phyloP scores from a whole-genome alignment of 92 coral and sea anemone species.

The Phenganax stokvisi region DNA sequence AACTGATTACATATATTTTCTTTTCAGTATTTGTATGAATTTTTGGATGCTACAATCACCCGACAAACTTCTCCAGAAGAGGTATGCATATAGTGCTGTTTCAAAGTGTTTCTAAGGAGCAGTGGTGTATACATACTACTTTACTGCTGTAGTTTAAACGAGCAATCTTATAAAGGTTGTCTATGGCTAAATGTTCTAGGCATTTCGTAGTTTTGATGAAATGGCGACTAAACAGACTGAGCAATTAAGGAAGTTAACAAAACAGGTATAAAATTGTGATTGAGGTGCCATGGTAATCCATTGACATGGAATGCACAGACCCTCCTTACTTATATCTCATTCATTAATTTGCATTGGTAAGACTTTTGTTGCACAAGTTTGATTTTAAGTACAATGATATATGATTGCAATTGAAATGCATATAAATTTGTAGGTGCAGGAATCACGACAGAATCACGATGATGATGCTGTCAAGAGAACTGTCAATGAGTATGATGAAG shows the following conservation, averaged over 20 bases:
- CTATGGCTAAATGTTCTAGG: slow-evolving; percentile 46
- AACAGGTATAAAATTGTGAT: slow-evolving; percentile 54
- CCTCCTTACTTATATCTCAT: not conserved
- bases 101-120: not conserved
- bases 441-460: slow-evolving; percentile 94
- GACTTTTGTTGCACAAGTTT: not conserved
- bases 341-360: not conserved
- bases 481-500: slow-evolving; percentile 95
- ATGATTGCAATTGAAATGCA: too few species aligned
- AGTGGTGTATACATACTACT: not conserved
- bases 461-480: slow-evolving; percentile 94
- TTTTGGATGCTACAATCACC: slow-evolving; percentile 90
- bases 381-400: not conserved
- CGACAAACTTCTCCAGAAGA: slow-evolving; percentile 98
- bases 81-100: slow-evolving; percentile 43
- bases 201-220: slow-evolving; percentile 93
- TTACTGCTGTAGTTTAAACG: not conserved
- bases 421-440: slow-evolving; percentile 64
- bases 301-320: not conserved
- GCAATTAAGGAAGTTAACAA: slow-evolving; percentile 80
- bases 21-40: slow-evolving; percentile 92
- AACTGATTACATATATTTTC: not conserved
- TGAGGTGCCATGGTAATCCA: not conserved
- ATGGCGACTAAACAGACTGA: slow-evolving; percentile 99
- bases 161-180: not conserved